These are phyloP conservation scores for Drosophila melanosoma DNA, from an alignment of 2,888 invertebrate genomes.

Conservation along the genomic window DNA sequence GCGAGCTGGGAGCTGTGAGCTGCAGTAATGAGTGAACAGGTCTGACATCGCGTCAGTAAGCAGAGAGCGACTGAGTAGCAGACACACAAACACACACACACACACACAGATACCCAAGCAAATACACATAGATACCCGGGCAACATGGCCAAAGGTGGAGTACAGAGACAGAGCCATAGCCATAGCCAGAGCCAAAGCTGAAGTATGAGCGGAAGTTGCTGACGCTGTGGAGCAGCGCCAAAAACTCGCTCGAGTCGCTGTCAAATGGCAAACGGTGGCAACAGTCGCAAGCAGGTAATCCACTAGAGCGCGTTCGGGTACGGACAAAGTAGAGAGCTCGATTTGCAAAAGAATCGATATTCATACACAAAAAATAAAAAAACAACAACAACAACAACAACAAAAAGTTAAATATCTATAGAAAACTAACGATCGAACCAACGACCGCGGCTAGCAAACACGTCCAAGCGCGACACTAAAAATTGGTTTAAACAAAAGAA, in stretches of 20 bases:
- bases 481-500: conserved; percentile 3
- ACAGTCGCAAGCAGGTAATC: conserved; percentile 82
- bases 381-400: conserved; percentile 17
- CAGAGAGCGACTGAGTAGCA: conserved; percentile 8
- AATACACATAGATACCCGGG: conserved; percentile 12
- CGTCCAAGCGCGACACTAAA: conserved; percentile 20
- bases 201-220: conserved; percentile 35
- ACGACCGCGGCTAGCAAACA: conserved; percentile 20
- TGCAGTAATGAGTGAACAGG: conserved; percentile 31
- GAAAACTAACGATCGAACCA: conserved; percentile 20
- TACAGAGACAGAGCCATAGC: conserved; percentile 15
- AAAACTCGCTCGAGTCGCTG: conserved; percentile 38
- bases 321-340: conserved; percentile 57
- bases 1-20: conserved; percentile 1
- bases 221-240: conserved; percentile 39
- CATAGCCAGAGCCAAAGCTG: conserved; percentile 9
- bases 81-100: conserved; percentile 4
- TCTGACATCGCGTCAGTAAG: conserved; percentile 32
- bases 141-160: conserved; percentile 23
- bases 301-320: conserved; percentile 77
- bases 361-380: neutral
- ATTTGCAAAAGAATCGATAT: conserved; percentile 49
- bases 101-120: neutral
- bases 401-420: neutral
- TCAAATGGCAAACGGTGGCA: conserved; percentile 56